phyloP scores from a whole-genome alignment of 2,797 vertebrate genomes.

The Sebastes umbrosus region DNA sequence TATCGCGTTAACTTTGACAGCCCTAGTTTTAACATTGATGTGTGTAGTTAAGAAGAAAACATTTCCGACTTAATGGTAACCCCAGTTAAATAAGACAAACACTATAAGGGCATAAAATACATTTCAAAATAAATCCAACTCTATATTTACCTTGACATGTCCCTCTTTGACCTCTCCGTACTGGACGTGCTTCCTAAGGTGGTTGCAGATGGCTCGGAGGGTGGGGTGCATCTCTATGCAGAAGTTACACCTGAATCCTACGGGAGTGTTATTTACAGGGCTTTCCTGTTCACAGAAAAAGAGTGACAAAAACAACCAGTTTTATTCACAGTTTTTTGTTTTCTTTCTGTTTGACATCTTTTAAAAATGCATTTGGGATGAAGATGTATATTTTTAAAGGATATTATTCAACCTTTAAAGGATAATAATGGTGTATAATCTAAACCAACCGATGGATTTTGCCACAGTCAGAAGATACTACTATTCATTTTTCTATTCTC shows the following conservation, averaged over 20 bases:
- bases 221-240: conserved; percentile 97
- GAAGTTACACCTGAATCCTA: conserved; percentile 98
- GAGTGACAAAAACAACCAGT: neutral
- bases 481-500: neutral
- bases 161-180: conserved; percentile 92
- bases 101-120: neutral
- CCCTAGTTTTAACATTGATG: neutral
- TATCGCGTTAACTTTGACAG: too few species aligned
- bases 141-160: conserved; percentile 78
- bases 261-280: conserved; percentile 71
- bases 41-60: neutral
- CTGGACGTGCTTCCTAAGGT: conserved; percentile 97
- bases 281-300: conserved; percentile 63
- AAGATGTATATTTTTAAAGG: neutral
- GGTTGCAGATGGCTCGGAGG: conserved; percentile 97
- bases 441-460: neutral
- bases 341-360: neutral
- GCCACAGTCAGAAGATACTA: neutral
- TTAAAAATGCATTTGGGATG: neutral
- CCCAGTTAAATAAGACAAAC: neutral
- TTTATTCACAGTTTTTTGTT: neutral
- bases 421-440: neutral
- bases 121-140: neutral
- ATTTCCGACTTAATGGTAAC: neutral
- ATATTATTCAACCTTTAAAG: neutral